Evolutionary conservation across 1,140 invertebrate species (phyloP).

Genomic region (Formica selysi): DNA sequence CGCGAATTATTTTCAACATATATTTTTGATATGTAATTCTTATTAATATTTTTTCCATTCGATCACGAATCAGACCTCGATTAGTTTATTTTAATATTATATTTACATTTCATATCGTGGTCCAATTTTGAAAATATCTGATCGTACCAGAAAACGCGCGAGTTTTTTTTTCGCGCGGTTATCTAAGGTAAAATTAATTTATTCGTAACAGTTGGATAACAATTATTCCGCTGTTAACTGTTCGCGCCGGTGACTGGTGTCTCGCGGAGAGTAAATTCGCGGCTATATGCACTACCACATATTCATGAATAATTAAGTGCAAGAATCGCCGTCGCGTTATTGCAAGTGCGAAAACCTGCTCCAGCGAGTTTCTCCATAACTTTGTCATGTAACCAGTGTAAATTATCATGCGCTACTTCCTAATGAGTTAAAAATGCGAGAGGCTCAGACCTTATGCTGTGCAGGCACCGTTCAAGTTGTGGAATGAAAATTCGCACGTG

Average conservation of each 20-base stretch:
- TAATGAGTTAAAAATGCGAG: slow-evolving; percentile 51
- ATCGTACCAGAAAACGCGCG: not conserved
- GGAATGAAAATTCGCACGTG: slow-evolving; percentile 5
- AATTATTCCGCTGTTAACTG: not conserved
- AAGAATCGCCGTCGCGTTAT: slow-evolving; percentile 43
- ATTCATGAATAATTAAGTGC: slow-evolving; percentile 49
- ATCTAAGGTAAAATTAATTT: slow-evolving; percentile 7
- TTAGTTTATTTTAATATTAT: not conserved
- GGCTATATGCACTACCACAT: slow-evolving; percentile 11
- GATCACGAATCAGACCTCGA: not conserved
- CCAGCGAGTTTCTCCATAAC: slow-evolving; percentile 34
- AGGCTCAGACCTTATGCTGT: slow-evolving; percentile 35
- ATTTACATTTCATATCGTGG: not conserved
- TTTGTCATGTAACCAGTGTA: slow-evolving; percentile 42
- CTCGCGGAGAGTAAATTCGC: slow-evolving; percentile 39
- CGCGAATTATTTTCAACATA: not conserved
- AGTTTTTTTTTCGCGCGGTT: not conserved
- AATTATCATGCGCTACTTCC: slow-evolving; percentile 53
- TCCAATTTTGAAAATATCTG: no score
- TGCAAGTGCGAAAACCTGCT: slow-evolving; percentile 41
- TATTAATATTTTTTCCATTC: not conserved
- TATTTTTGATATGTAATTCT: no score
- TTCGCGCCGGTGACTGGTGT: slow-evolving; percentile 6
- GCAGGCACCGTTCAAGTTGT: slow-evolving; percentile 20
- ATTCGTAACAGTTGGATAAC: slow-evolving; percentile 25